Base-by-base conservation (phyloP, 2,888 invertebrate species). In the Dilophus febrilis region DNA sequence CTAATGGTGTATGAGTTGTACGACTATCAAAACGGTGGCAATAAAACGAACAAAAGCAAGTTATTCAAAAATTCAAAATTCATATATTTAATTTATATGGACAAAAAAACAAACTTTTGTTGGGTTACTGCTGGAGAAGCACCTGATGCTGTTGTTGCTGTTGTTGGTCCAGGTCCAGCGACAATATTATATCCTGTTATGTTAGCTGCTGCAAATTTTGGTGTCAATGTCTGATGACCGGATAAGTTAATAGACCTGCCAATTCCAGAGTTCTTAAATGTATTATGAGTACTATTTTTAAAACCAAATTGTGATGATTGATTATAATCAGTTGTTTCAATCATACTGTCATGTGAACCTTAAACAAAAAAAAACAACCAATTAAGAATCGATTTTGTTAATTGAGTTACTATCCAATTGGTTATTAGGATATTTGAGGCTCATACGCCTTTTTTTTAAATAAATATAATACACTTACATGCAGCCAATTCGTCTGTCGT, bases 401-500 rank as follows among this genome's bases (percentile, higher is more conserved):
- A 56, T 44, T 51, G 48, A 48, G 52, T 56, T 16, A 47, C 44
- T 56, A 55, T 38, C 51, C 37, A 35, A 55, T 47, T 37, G 44
- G n/a, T 52, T 54, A 3, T 51, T 47, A 37, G 52, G n/a, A n/a
- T n/a, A 22, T 22, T 22, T 22, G 8, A 22, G 4, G 22, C n/a
- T n/a, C n/a, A n/a, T n/a, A n/a, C n/a, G n/a, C n/a, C n/a, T n/a
- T n/a, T n/a, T n/a, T n/a, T n/a, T n/a, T n/a, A n/a, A n/a, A n/a
- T n/a, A n/a, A n/a, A n/a, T 22, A 6, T 22, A 22, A 4, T 22
- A 22, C 50, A 53, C 64, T 51, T 68, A 44, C 74, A 71, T 49
- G 77, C 66, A 6, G 63, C 55, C 36, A 73, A 72, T 59, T 90
- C 91, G 46, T 86, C 82, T 18, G 68, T 57, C 2, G 72, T 70